These are phyloP conservation scores for Pithys albifrons DNA, from an alignment of 2,113 vertebrate species.

Conservation along the genomic window DNA sequence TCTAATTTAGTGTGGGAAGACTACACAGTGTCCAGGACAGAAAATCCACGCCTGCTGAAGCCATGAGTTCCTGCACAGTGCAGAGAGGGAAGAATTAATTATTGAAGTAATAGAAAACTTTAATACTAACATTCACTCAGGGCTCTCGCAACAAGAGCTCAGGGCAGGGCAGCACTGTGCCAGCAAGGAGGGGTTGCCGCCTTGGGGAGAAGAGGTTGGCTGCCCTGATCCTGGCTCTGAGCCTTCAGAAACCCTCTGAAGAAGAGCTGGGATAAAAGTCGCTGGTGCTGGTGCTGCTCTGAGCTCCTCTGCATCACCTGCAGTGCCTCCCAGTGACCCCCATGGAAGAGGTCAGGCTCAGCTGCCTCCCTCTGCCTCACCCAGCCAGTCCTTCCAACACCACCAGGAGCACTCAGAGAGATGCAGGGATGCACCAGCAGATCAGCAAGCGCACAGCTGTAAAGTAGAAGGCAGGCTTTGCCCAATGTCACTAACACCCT, in stretches of 20 bases:
- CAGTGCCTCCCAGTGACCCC: neutral
- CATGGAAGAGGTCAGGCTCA: neutral
- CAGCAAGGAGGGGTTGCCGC: neutral
- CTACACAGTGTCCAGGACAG: neutral
- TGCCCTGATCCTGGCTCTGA: neutral
- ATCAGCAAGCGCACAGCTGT: neutral
- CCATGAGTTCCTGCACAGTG: neutral
- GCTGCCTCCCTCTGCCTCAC: neutral
- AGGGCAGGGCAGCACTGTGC: neutral
- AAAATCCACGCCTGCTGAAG: neutral
- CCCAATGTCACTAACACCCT: neutral
- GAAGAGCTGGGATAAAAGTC: neutral
- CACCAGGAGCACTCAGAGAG: neutral
- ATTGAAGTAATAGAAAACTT: neutral
- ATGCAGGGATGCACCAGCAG: neutral
- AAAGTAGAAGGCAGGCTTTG: neutral
- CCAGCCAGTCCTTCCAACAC: neutral
- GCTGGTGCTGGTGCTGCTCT: accelerated
- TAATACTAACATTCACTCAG: neutral
- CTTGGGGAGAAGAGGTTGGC: neutral
- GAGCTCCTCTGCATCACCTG: neutral
- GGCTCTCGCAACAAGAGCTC: accelerated
- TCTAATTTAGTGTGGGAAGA: neutral
- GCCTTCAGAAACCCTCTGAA: neutral
- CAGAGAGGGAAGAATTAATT: neutral